Conservation (phyloP, 2,797 vertebrate genomes). For the Urosaurus nigricauda region DNA sequence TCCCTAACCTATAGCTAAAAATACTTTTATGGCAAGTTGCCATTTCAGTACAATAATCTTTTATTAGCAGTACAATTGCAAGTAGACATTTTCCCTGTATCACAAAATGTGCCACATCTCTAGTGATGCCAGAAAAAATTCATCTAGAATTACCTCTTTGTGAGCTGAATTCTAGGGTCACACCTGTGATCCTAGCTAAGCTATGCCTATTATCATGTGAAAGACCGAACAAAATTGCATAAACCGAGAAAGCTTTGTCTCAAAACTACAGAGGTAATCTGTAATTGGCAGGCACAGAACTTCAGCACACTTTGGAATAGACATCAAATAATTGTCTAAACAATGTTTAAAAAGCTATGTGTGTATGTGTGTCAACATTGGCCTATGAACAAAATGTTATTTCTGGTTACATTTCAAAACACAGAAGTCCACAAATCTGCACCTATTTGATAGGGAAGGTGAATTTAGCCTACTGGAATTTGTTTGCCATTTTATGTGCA, state of each 20-base stretch:
- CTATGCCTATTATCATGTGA: not conserved
- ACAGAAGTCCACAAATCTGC: not conserved
- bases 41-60: not conserved
- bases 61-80: not conserved
- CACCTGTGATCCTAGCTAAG: not conserved
- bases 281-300: not conserved
- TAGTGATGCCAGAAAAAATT: not conserved
- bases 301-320: not conserved
- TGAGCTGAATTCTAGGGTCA: not conserved
- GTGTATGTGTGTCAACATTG: not conserved
- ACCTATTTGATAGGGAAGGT: not conserved
- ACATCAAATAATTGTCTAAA: not conserved
- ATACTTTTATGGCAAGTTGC: not conserved
- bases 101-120: not conserved
- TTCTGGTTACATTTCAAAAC: not conserved
- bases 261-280: not conserved
- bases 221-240: not conserved
- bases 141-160: not conserved
- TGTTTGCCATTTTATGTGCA: not conserved
- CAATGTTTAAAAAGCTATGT: not conserved
- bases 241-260: constrained; percentile 11
- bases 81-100: not conserved
- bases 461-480: not conserved
- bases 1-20: not conserved
- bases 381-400: not conserved